These are phyloP conservation scores for Notodonta ziczac DNA, from an alignment of 2,888 invertebrate species.

Conservation along the genomic window DNA sequence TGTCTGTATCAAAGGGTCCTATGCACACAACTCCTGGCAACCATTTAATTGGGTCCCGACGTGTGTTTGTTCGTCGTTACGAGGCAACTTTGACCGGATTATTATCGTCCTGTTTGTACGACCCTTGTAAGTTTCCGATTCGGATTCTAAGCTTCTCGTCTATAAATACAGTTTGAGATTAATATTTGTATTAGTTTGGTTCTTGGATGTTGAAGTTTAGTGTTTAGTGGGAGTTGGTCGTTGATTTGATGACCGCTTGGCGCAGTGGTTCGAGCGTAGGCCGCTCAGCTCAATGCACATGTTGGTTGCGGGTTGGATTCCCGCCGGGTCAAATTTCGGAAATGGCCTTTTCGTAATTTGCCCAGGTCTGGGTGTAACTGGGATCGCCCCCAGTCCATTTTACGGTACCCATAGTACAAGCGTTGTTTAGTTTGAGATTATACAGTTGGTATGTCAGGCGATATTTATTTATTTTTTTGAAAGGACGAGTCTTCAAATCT, in stretches of 20 bases:
- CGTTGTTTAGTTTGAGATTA: no score
- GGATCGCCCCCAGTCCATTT: no score
- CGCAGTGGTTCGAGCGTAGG: no score
- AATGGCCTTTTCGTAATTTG: no score
- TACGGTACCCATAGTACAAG: no score
- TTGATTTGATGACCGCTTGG: not conserved
- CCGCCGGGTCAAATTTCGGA: no score
- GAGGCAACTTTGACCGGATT: constrained; percentile 38
- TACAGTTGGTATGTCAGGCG: no score
- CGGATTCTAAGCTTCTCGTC: constrained; percentile 11
- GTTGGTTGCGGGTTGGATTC: no score
- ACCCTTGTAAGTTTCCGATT: constrained; percentile 46
- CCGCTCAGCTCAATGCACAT: no score
- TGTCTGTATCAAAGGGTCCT: constrained; percentile 58
- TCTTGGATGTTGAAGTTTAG: not conserved
- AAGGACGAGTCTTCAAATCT: not conserved
- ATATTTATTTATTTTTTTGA: no score
- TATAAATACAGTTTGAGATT: not conserved
- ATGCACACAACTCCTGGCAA: constrained; percentile 62
- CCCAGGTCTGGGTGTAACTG: no score
- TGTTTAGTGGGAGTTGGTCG: not conserved
- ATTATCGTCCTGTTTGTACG: constrained; percentile 57
- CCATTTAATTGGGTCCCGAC: constrained; percentile 74
- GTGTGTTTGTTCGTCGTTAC: constrained; percentile 58
- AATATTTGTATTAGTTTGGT: constrained; percentile 1